Evolutionary conservation across 2,888 invertebrate genomes (phyloP).

Genomic region (Drosophila setosimentum): DNA sequence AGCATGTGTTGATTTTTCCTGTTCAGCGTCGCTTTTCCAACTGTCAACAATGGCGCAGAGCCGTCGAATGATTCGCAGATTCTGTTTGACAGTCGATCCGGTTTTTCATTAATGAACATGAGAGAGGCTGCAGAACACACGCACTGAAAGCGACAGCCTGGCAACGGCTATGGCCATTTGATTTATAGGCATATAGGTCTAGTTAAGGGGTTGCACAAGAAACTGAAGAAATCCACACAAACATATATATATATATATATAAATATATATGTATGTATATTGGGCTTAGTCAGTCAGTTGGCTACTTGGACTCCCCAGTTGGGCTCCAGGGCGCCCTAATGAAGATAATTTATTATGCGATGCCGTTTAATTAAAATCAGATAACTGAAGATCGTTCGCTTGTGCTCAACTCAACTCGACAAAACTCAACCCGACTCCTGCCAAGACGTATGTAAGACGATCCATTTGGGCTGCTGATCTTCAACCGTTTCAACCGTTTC

Average conservation of each 20-base stretch:
- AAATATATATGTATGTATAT: conserved; percentile 27
- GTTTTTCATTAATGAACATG: conserved; percentile 81
- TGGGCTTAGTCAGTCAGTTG: conserved; percentile 48
- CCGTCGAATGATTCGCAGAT: conserved; percentile 79
- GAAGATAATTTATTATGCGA: conserved; percentile 86
- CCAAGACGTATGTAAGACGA: conserved; percentile 33
- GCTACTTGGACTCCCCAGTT: conserved; percentile 35
- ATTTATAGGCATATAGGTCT: conserved; percentile 55
- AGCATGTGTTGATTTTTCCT: conserved; percentile 81
- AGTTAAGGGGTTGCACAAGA: conserved; percentile 32
- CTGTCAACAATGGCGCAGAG: conserved; percentile 70
- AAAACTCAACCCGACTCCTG: conserved; percentile 51
- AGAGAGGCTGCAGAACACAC: conserved; percentile 60
- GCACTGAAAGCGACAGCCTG: conserved; percentile 53
- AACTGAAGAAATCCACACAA: conserved; percentile 2
- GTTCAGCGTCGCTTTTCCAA: conserved; percentile 70
- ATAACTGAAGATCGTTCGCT: conserved; percentile 77
- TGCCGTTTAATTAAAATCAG: conserved; percentile 85
- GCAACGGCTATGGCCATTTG: conserved; percentile 52
- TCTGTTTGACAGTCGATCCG: conserved; percentile 77
- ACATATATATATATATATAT: conserved; percentile 19
- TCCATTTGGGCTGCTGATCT: conserved; percentile 33
- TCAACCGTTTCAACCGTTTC: conserved; percentile 34
- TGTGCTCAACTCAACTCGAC: conserved; percentile 42
- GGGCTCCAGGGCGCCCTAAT: conserved; percentile 69